Base-by-base conservation (phyloP, 2,797 vertebrate genomes). In the Anguilla marmorata region DNA sequence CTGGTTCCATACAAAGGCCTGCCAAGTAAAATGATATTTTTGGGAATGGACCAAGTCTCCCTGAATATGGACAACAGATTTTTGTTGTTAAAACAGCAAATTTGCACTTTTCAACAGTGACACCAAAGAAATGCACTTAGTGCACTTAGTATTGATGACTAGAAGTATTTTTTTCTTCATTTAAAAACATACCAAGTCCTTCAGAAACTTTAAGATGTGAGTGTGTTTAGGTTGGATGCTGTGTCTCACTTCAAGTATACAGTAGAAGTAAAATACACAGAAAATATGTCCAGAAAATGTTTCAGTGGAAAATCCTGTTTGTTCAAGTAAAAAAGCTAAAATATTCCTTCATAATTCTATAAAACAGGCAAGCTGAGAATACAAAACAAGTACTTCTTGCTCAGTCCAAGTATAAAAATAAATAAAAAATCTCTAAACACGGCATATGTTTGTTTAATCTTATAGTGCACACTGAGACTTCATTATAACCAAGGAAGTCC, bases 381-480 rank as follows among this genome's bases (percentile, higher is more conserved):
- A 95, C 95, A 94, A 95, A 96, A 96, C 96, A 96, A 95, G 97
- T 93, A 95, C 96, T 96, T 94, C 90, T 91, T 94, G 92, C 92
- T 94, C 94, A 94, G 94, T 96, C 94, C 95, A 96, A 96, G 95
- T 96, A 96, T 96, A 95, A 94, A 96, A 94, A 95, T 58, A 58
- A 19, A 58, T 58, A 95, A 93, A 95, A 93, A 93, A 96, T 96
- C 94, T 94, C 95, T 93, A 97, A 97, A 97, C 95, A 96, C 96
- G 95, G 95, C 95, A 96, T 96, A 95, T 96, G 95, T 95, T 89
- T 96, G 96, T 96, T 95, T 95, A 96, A 95, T 94, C 93, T 96
- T 93, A 92, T 94, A 93, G 91, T 94, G 95, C 90, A 93, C 95
- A 69, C 63, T 69, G 63, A 94, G 95, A 95, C 96, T 97, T 97